Evolutionary conservation across 37 sponge, comb jelly and placozoan genomes (phyloP).

Genomic region (Theonella swinhoei): DNA sequence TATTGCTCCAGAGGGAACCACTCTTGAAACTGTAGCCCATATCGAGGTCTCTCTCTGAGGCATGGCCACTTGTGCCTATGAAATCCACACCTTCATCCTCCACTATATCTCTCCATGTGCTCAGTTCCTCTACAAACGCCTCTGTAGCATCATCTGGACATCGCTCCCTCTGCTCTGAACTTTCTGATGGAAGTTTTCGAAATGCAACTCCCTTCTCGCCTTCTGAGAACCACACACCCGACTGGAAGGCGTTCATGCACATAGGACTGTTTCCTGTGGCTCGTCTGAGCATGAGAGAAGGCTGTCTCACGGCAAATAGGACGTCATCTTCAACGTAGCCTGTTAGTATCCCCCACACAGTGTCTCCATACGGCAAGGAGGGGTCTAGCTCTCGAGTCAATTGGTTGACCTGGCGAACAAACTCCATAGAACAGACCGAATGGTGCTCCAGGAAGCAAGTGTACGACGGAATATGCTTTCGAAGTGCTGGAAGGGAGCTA

Average conservation of each 20-base stretch:
- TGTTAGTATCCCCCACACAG: constrained; percentile 75
- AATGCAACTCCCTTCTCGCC: constrained; percentile 18
- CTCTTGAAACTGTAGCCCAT: constrained; percentile 45
- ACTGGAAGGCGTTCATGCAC: constrained; percentile 45
- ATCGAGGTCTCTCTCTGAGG: constrained; percentile 58
- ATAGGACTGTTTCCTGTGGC: constrained; percentile 42
- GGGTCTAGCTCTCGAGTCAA: constrained; percentile 63
- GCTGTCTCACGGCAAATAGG: constrained; percentile 50
- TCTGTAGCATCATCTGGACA: constrained; percentile 56
- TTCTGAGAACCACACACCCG: constrained; percentile 71
- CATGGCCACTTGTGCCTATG: constrained; percentile 75
- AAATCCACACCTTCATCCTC: constrained; percentile 61
- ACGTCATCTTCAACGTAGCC: constrained; percentile 55
- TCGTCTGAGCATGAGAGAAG: constrained; percentile 36
- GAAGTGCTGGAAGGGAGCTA: constrained; percentile 13
- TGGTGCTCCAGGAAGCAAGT: constrained; percentile 66
- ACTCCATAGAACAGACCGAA: constrained; percentile 44
- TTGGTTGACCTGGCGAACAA: constrained; percentile 35
- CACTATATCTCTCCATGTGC: constrained; percentile 19
- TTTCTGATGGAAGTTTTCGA: constrained; percentile 1
- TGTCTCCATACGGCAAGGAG: constrained; percentile 58
- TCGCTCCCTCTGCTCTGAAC: not conserved
- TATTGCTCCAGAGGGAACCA: constrained; percentile 36
- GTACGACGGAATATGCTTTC: constrained; percentile 39
- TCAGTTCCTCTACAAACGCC: constrained; percentile 38